These are phyloP conservation scores for Xestia sexstrigata DNA, from an alignment of 2,888 invertebrate species.

Conservation along the genomic window DNA sequence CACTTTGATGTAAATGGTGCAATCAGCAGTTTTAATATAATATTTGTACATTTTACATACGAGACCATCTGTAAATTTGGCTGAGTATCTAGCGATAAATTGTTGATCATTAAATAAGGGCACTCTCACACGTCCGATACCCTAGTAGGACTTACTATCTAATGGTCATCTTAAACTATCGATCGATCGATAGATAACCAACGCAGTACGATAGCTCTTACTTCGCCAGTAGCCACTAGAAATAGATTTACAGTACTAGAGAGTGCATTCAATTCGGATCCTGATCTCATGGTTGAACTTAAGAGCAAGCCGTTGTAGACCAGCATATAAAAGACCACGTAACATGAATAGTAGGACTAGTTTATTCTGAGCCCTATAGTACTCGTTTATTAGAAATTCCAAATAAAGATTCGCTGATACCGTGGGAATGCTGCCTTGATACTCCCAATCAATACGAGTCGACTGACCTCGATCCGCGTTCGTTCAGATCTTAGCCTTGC, in stretches of 20 bases:
- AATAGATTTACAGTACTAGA: slow-evolving; percentile 48
- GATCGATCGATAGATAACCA: slow-evolving; percentile 34
- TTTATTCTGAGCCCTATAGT: slow-evolving; percentile 35
- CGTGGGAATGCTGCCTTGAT: slow-evolving; percentile 69
- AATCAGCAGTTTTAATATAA: background rate
- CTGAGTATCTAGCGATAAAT: background rate
- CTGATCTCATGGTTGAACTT: slow-evolving; percentile 42
- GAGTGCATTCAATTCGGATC: slow-evolving; percentile 57
- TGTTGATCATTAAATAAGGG: background rate
- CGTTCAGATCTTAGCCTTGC: slow-evolving; percentile 74
- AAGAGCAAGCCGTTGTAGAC: slow-evolving; percentile 43
- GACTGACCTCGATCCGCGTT: slow-evolving; percentile 63
- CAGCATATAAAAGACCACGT: slow-evolving; percentile 33
- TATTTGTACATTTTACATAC: background rate
- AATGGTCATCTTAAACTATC: background rate
- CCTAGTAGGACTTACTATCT: background rate
- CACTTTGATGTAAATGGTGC: background rate
- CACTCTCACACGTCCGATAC: background rate
- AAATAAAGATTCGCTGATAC: slow-evolving; percentile 69
- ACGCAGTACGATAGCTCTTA: slow-evolving; percentile 6
- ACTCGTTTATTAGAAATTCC: slow-evolving; percentile 66
- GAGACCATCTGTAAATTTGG: background rate
- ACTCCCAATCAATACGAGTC: slow-evolving; percentile 65
- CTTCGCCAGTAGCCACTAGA: slow-evolving; percentile 17
- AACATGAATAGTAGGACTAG: slow-evolving; percentile 16